Conservation (phyloP, 1,140 invertebrate species). For the Thrips palmi region DNA sequence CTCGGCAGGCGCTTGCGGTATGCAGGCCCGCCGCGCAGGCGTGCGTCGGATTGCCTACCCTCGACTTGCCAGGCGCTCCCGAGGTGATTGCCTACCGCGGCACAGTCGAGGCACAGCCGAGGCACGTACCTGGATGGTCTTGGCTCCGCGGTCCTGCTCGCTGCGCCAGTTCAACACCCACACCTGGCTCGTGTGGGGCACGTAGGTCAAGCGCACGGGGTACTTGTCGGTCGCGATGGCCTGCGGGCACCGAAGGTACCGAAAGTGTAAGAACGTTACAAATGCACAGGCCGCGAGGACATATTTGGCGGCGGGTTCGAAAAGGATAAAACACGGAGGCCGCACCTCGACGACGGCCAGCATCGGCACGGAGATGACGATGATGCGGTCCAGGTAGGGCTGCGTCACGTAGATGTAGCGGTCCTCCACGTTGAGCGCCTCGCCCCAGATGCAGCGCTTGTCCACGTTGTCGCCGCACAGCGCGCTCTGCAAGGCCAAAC, state of each 20-base stretch:
- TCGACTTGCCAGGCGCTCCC: no score
- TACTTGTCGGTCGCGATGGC: constrained; percentile 55
- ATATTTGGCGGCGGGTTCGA: no score
- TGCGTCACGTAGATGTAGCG: constrained; percentile 59
- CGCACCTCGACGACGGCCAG: constrained; percentile 53
- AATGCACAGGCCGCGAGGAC: no score
- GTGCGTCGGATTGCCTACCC: no score
- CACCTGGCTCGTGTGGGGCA: constrained; percentile 55
- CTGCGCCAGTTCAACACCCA: constrained; percentile 60
- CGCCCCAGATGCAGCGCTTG: constrained; percentile 50
- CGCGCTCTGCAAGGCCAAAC: no score
- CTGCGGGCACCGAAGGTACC: no score
- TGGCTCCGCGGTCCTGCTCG: constrained; percentile 35
- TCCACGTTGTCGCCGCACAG: constrained; percentile 45
- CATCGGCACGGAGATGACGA: constrained; percentile 52
- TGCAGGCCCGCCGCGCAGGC: no score
- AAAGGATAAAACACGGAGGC: no score
- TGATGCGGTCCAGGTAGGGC: constrained; percentile 46
- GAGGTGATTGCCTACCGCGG: no score
- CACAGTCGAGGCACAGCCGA: no score
- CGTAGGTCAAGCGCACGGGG: constrained; percentile 53
- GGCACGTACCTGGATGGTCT: constrained; percentile 39
- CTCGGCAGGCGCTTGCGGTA: no score
- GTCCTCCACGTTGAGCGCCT: constrained; percentile 51
- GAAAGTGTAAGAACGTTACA: no score